Percentiles rank a stretch among this genome's conserved stretches.
Conservation (phyloP, 2,797 vertebrate species). For the Scomberomorus guttatus region DNA sequence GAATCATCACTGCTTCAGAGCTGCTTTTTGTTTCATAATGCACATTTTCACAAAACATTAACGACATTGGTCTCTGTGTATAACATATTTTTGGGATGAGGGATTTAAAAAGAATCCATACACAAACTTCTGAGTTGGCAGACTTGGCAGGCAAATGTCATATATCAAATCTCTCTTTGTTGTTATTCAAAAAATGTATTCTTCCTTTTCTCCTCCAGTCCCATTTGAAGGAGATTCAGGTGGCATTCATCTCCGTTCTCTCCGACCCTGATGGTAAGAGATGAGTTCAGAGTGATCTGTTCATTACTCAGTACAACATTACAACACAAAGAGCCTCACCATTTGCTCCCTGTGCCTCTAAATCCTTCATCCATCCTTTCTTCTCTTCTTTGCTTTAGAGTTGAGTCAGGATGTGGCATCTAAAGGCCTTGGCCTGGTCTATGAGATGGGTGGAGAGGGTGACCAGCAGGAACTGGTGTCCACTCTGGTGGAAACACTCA, state of each 20-base stretch:
- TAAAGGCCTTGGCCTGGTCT: slow-evolving; percentile 97
- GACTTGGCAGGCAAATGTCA: background rate
- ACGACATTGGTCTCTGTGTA: background rate
- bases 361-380: background rate
- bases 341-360: background rate
- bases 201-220: slow-evolving; percentile 84
- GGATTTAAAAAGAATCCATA: background rate
- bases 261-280: slow-evolving; percentile 97
- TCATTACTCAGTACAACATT: background rate
- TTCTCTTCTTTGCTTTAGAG: slow-evolving; percentile 82
- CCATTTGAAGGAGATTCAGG: slow-evolving; percentile 96
- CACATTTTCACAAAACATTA: background rate
- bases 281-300: background rate
- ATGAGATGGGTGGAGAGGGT: slow-evolving; percentile 94
- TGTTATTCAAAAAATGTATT: background rate
- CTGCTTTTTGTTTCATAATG: background rate
- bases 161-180: background rate
- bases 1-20: background rate
- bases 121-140: background rate
- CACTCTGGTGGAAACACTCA: slow-evolving; percentile 95
- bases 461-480: slow-evolving; percentile 98
- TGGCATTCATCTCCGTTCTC: slow-evolving; percentile 94
- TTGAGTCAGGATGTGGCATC: slow-evolving; percentile 98
- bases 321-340: background rate
- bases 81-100: background rate